phyloP scores from a whole-genome alignment of 2,888 invertebrate genomes.

The Calameuta idolon region DNA sequence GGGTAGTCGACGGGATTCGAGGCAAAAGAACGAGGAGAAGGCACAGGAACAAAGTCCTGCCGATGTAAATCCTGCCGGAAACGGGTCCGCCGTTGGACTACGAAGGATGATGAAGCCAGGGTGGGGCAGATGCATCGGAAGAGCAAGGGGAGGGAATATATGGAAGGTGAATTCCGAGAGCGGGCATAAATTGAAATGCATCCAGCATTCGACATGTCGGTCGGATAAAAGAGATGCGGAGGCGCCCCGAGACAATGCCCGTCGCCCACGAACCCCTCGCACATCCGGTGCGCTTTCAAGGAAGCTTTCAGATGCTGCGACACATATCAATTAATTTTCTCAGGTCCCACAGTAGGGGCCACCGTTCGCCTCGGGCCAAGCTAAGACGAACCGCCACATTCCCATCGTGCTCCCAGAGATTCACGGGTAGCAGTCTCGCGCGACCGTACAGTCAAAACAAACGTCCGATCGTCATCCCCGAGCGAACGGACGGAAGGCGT shows the following conservation, averaged over 20 bases:
- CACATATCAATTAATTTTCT: conserved; percentile 64
- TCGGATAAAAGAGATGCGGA: conserved; percentile 59
- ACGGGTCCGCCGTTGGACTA: neutral
- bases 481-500: neutral
- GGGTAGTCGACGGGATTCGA: neutral
- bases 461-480: too few species aligned
- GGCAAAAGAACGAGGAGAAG: neutral
- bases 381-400: neutral
- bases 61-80: neutral
- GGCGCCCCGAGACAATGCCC: conserved; percentile 52
- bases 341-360: conserved; percentile 21
- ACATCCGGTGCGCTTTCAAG: conserved; percentile 63
- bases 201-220: conserved; percentile 62
- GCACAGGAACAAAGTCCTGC: neutral
- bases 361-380: neutral
- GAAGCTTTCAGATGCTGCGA: conserved; percentile 55
- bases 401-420: neutral
- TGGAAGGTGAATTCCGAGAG: conserved; percentile 47
- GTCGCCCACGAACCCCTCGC: conserved; percentile 51
- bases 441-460: neutral
- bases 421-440: neutral
- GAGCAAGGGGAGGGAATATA: conserved; percentile 1
- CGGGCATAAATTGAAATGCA: conserved; percentile 59
- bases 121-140: neutral
- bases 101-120: neutral